phyloP scores from a whole-genome alignment of 2,113 vertebrate genomes.

The Etheostoma cragini region DNA sequence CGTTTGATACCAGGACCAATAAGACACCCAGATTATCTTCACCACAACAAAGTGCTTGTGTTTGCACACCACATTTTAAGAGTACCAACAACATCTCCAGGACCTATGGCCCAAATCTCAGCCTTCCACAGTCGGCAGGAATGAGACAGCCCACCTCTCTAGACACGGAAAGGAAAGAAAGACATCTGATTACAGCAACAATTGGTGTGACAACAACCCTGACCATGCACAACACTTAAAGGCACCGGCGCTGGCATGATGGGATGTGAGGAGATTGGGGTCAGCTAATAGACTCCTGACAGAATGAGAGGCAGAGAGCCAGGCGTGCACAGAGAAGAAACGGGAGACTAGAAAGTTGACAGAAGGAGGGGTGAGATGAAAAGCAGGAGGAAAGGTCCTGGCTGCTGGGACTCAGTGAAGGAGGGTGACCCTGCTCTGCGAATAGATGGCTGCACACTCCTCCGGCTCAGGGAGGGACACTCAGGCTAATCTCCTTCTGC shows the following conservation, averaged over 20 bases:
- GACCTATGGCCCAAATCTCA: slow-evolving; percentile 48
- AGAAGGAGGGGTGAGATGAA: slow-evolving; percentile 42
- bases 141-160: slow-evolving; percentile 20
- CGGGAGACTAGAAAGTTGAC: slow-evolving; percentile 18
- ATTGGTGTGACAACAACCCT: slow-evolving; percentile 56
- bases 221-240: slow-evolving; percentile 36
- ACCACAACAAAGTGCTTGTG: slow-evolving; percentile 1
- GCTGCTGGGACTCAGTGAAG: slow-evolving; percentile 38
- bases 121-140: slow-evolving; percentile 44
- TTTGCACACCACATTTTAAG: slow-evolving; percentile 32
- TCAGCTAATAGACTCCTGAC: slow-evolving; percentile 45
- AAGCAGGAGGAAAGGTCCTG: slow-evolving; percentile 39
- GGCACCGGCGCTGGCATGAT: slow-evolving; percentile 42
- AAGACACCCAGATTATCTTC: slow-evolving; percentile 5
- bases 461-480: slow-evolving; percentile 30
- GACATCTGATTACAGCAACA: slow-evolving; percentile 52
- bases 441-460: slow-evolving; percentile 36
- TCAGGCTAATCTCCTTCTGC: slow-evolving; percentile 69
- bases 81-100: slow-evolving; percentile 36
- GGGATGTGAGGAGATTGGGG: slow-evolving; percentile 66
- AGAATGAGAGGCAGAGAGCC: slow-evolving; percentile 34
- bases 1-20: background rate
- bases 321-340: slow-evolving; percentile 11
- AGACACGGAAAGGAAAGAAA: slow-evolving; percentile 40
- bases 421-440: slow-evolving; percentile 50